Evolutionary conservation across 2,113 vertebrate species (phyloP), one percentile per base, ranked within the genome.

Genomic region (Pungitius pungitius): DNA sequence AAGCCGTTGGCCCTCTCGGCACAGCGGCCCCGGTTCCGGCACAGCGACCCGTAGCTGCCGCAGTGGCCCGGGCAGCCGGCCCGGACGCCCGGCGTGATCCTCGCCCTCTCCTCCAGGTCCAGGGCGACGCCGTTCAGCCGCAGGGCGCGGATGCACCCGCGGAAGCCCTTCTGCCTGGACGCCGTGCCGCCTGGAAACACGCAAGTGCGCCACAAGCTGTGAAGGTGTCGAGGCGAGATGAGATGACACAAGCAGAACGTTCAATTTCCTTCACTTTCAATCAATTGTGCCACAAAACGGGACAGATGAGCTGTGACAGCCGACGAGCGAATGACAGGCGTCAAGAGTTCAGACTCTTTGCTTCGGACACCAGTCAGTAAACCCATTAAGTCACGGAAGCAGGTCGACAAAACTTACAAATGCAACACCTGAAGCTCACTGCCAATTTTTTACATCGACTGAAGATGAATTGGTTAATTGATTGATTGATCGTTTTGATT

Each of bases 61-160:
- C 97, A 99, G 77, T 99, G 97, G 47, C 97, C 97, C 18, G 94
- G 90, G 62, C 97, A 99, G 10, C 97, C 96, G 1, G 96, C 92
- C 40, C 92, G 94, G 8, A 98, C 97, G 0, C 95, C 96, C 0
- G 97, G 97, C 0, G 97, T 99, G 87, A 99, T 95, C 75, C 87
- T 93, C 0, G 97, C 96, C 85, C 97, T 92, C 64, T 95, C 94
- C 88, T 98, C 95, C 79, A 99, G 92, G 78, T 98, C 95, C 88
- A 98, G 88, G 3, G 95, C 90, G 73, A 92, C 83, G 5, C 97
- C 97, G 49, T 99, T 99, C 73, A 99, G 84, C 51, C 94, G 95
- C 78, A 99, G 92, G 0, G 96, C 95, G 22, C 97, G 95, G 51
- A 99, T 96, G 37, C 97, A 99, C 6, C 97, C 97, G 13, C 96